Percentiles rank a stretch among this genome's conserved stretches.
phyloP scores from a whole-genome alignment of 2,888 invertebrate genomes.

The Anticlea derivata region DNA sequence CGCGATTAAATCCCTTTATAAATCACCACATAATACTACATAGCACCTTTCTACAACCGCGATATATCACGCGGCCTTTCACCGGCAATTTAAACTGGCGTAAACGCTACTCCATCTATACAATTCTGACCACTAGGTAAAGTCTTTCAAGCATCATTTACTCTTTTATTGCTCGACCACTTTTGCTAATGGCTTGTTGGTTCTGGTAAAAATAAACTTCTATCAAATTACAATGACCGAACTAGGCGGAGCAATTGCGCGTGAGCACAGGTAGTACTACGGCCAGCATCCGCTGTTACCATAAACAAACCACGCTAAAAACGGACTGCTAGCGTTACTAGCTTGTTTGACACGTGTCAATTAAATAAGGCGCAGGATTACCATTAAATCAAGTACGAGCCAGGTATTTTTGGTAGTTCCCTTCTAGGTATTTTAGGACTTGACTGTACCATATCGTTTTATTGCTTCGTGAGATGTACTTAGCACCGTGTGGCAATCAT shows the following conservation, averaged over 20 bases:
- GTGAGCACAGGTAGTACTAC: constrained; percentile 41
- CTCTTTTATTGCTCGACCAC: too few species aligned
- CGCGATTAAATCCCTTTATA: constrained; percentile 44
- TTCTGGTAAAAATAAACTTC: not conserved
- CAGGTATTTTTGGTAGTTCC: too few species aligned
- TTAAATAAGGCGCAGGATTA: constrained; percentile 19
- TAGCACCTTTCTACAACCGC: constrained; percentile 28
- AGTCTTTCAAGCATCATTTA: too few species aligned
- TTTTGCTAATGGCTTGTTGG: too few species aligned
- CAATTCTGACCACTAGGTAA: not conserved
- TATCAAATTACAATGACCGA: constrained; percentile 6
- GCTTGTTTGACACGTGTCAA: constrained; percentile 71
- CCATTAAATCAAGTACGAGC: too few species aligned
- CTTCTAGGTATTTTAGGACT: too few species aligned
- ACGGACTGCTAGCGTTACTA: constrained; percentile 54
- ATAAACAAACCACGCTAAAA: constrained; percentile 74
- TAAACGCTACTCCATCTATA: constrained; percentile 12
- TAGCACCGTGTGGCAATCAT: constrained; percentile 14
- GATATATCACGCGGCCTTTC: constrained; percentile 22
- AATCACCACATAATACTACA: constrained; percentile 32
- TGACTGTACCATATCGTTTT: too few species aligned
- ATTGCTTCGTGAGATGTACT: constrained; percentile 1
- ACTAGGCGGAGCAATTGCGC: constrained; percentile 30
- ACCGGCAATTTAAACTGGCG: constrained; percentile 16
- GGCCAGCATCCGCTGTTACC: constrained; percentile 68